Evolutionary conservation across 1,140 invertebrate species (phyloP).

Genomic region (Thrips palmi): DNA sequence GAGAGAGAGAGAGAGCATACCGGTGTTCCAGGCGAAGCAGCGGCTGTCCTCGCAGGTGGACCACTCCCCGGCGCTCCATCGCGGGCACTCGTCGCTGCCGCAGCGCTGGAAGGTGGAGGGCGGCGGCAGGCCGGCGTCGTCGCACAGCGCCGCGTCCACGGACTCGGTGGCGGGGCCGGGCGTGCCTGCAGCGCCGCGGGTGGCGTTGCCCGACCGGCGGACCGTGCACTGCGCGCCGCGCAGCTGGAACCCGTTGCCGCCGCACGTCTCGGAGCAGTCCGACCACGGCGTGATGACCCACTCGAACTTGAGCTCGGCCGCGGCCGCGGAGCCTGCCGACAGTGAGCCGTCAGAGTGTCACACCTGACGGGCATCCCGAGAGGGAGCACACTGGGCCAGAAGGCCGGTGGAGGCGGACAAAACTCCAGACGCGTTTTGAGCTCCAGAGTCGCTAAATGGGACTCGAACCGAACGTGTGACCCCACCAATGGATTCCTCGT

Average conservation of each 20-base stretch:
- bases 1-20: constrained; percentile 25
- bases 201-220: constrained; percentile 29
- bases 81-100: constrained; percentile 45
- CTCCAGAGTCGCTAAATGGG: no score
- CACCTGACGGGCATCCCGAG: no score
- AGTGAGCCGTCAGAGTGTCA: no score
- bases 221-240: constrained; percentile 53
- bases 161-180: constrained; percentile 31
- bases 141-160: constrained; percentile 45
- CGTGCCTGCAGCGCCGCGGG: constrained; percentile 37
- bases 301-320: constrained; percentile 51
- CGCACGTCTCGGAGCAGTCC: constrained; percentile 69
- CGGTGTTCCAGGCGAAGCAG: constrained; percentile 57
- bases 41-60: constrained; percentile 44
- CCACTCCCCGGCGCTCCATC: constrained; percentile 55
- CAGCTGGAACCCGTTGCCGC: constrained; percentile 53
- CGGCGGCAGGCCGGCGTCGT: constrained; percentile 41
- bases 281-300: constrained; percentile 74
- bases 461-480: no score
- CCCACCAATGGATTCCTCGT: no score
- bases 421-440: no score
- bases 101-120: constrained; percentile 48
- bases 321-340: no score
- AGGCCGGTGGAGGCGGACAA: no score
- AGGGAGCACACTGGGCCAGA: no score